Base-by-base conservation (phyloP, 2,797 vertebrate genomes). In the Poliocrania exsul region DNA sequence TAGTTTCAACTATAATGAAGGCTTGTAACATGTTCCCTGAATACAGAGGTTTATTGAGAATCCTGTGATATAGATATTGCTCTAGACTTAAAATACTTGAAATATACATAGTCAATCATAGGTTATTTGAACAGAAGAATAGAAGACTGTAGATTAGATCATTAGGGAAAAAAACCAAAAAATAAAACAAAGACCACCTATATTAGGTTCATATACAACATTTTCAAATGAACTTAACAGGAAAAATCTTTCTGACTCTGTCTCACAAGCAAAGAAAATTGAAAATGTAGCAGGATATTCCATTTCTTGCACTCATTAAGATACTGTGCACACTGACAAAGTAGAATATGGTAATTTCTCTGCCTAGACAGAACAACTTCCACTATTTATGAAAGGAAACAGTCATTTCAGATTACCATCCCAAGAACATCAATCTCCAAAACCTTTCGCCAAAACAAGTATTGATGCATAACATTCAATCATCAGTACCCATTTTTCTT, bases 391-490 rank as follows among this genome's bases (percentile, higher is more conserved):
- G 66, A 80, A 58, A 78, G 71, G 51, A 95, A 96, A 83, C 38
- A 49, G n/a, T 61, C 13, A 56, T 84, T 96, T 95, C 49, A 91
- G 33, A 46, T 87, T 96, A 74, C 56, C 51, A 80, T 78, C 85
- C 92, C 73, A 92, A 66, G 54, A 88, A 74, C 33, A 92, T 78
- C 53, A 60, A 47, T 80, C 81, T 88, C 61, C 44, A 88, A 93
- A 93, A 69, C 16, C 24, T 56, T 92, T 81, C 60, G 88, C 57
- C 86, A 90, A 91, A 92, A 33, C 26, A 91, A 90, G 88, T 91
- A 95, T 85, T 95, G 67, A 77, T 77, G 72, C 38, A n/a, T 83
- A 67, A 84, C 37, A 57, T 75, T 93, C 81, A 83, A 37, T 75
- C 69, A 81, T 15, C 10, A 42, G 58, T 58, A 75, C 38, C 26